These are phyloP conservation scores for Goniozus legneri DNA, from an alignment of 1,140 invertebrate species.

Conservation along the genomic window DNA sequence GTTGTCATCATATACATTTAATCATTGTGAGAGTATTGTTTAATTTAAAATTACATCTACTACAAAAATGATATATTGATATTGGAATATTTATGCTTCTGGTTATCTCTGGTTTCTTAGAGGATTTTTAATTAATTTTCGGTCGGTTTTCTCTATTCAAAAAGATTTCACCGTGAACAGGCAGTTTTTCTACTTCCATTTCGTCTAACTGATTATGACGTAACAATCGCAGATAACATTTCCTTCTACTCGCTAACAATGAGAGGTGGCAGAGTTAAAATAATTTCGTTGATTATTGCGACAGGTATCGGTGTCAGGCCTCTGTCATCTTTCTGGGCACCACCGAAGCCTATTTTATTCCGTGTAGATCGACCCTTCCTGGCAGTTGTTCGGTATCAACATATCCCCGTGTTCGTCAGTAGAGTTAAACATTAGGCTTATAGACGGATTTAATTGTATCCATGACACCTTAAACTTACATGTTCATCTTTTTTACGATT, in stretches of 20 bases:
- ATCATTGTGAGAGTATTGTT: no score
- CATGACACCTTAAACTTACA: background rate
- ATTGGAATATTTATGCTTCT: no score
- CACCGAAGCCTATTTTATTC: conserved; percentile 20
- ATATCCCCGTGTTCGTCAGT: background rate
- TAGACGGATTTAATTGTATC: no score
- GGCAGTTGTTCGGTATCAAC: conserved; percentile 9
- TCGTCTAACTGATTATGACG: no score
- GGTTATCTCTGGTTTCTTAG: background rate
- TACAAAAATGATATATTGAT: no score
- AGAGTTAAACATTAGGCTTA: background rate
- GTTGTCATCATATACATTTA: no score
- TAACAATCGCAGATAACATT: background rate
- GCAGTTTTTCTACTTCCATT: background rate
- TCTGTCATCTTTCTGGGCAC: conserved; percentile 21
- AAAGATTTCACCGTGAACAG: background rate
- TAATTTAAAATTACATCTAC: no score
- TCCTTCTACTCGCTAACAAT: background rate
- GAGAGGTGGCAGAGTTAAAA: background rate
- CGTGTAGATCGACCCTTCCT: conserved; percentile 23
- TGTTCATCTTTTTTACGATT: background rate
- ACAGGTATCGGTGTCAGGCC: conserved; percentile 24
- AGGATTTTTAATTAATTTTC: background rate
- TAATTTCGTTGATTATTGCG: conserved; percentile 18
- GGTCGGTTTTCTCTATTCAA: background rate